Percentiles rank a stretch among this genome's conserved stretches.
phyloP scores from a whole-genome alignment of 2,888 invertebrate genomes.

The Scelioninae gen. 2 region DNA sequence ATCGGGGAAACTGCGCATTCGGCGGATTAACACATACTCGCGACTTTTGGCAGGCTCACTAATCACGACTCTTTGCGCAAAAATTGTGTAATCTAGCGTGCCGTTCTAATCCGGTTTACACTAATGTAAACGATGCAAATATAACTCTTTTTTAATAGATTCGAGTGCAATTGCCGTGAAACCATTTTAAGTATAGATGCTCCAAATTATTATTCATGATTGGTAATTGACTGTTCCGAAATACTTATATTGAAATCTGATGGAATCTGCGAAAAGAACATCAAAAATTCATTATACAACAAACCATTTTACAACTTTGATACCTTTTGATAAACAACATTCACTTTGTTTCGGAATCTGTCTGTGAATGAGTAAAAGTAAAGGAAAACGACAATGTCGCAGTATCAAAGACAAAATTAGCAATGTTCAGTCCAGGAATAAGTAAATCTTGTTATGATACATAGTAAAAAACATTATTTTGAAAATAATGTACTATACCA shows the following conservation, averaged over 20 bases:
- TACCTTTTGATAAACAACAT: too few relatives aligned
- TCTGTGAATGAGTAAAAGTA: too few relatives aligned
- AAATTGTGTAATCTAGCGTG: constrained; percentile 53
- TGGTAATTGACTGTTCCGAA: constrained; percentile 8
- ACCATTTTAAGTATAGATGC: constrained; percentile 35
- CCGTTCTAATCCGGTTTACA: constrained; percentile 45
- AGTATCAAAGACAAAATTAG: too few relatives aligned
- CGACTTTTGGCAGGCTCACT: constrained; percentile 49
- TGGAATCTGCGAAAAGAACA: too few relatives aligned
- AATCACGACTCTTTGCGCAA: constrained; percentile 47
- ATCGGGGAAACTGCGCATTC: constrained; percentile 40
- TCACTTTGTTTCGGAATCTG: too few relatives aligned
- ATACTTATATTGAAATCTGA: constrained; percentile 4
- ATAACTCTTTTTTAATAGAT: constrained; percentile 52
- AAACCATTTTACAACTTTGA: too few relatives aligned
- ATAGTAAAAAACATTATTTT: too few relatives aligned
- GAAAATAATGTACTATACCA: too few relatives aligned
- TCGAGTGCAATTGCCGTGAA: constrained; percentile 17
- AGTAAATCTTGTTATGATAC: too few relatives aligned
- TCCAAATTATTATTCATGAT: constrained; percentile 39
- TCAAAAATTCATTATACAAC: too few relatives aligned
- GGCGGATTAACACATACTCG: constrained; percentile 53
- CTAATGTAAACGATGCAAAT: constrained; percentile 49
- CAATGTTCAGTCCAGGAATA: too few relatives aligned
- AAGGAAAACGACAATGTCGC: too few relatives aligned